A percentile compares a stretch with the other conserved stretches of the same genome.
phyloP scores from a whole-genome alignment of 2,113 vertebrate species.

The Aegithalos caudatus region DNA sequence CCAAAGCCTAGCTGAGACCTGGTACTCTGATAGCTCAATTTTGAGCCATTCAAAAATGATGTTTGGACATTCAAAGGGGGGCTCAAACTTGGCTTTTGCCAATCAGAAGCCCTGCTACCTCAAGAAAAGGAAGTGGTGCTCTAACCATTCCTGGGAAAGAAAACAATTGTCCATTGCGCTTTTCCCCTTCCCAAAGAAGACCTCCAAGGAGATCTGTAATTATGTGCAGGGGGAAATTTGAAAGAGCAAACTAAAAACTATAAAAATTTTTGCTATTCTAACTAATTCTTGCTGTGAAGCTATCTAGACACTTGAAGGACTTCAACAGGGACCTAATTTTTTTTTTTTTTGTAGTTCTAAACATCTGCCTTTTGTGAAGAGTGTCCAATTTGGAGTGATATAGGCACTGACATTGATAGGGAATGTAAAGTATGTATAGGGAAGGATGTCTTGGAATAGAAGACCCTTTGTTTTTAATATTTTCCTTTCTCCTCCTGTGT shows the following conservation, averaged over 20 bases:
- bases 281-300: background rate
- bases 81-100: background rate
- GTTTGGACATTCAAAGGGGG: background rate
- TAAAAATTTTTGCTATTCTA: background rate
- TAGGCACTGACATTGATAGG: background rate
- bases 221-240: background rate
- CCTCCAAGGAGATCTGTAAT: rapidly evolving
- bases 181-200: background rate
- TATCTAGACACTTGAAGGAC: background rate
- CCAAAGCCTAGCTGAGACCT: background rate
- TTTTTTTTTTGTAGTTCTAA: background rate
- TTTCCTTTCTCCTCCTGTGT: background rate
- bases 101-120: background rate
- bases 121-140: background rate
- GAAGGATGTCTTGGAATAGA: background rate
- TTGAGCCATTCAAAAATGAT: background rate
- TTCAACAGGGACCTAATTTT: background rate
- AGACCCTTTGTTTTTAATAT: background rate
- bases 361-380: background rate
- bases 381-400: background rate
- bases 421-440: background rate
- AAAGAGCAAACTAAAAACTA: background rate
- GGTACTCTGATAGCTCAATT: background rate
- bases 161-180: background rate
- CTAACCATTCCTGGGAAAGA: background rate